Conservation (phyloP, 2,797 vertebrate genomes). For the Cossypha heuglini region DNA sequence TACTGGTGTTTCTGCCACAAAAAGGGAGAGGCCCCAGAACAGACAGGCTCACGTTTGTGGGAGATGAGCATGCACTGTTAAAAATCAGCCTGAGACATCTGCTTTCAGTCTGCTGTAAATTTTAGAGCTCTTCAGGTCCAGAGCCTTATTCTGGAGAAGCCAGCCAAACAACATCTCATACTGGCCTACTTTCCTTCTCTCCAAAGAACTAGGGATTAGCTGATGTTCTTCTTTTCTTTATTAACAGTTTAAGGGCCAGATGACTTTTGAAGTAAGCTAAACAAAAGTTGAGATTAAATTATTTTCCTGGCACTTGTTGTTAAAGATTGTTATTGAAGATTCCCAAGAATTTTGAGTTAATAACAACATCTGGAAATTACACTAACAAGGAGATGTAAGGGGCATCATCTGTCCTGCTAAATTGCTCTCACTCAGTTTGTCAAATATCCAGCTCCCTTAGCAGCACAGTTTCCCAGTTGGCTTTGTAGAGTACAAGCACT, state of each 20-base stretch:
- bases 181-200: not conserved
- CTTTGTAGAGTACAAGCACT: not conserved
- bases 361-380: conserved; percentile 21
- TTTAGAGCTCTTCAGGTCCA: not conserved
- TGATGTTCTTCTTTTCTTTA: not conserved
- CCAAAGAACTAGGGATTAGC: not conserved
- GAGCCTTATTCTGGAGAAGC: not conserved
- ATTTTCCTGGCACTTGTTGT: not conserved
- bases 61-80: not conserved
- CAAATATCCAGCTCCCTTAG: not conserved
- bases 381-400: not conserved
- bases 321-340: not conserved
- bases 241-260: not conserved
- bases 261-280: not conserved
- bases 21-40: not conserved
- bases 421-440: not conserved
- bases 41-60: not conserved
- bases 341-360: not conserved
- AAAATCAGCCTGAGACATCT: not conserved
- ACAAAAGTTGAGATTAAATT: not conserved
- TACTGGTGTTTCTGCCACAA: not conserved
- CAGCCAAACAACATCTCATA: not conserved
- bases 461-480: not conserved
- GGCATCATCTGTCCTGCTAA: not conserved
- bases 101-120: not conserved